Evolutionary conservation across 1,140 invertebrate genomes (phyloP).

Genomic region (Frieseomelitta varia): DNA sequence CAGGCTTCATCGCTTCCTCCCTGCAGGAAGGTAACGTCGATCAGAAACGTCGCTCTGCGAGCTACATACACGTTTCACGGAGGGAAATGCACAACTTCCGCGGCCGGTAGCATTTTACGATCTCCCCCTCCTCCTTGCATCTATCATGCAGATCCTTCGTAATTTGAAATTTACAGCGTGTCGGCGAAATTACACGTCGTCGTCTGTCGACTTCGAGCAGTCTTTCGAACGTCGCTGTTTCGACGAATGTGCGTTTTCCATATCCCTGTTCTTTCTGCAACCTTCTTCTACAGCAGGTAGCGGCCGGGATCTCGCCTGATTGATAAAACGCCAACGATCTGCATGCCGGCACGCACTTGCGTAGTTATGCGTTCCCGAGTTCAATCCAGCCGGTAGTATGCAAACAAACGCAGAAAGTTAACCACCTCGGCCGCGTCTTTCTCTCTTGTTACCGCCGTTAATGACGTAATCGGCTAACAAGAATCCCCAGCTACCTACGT

Average conservation of each 20-base stretch:
- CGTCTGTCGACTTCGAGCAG: neutral
- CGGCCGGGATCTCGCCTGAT: constrained; percentile 43
- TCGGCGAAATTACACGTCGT: neutral
- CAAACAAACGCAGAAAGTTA: constrained; percentile 8
- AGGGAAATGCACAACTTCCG: neutral
- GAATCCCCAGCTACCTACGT: constrained; percentile 48
- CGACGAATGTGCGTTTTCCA: constrained; percentile 64
- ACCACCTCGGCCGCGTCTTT: constrained; percentile 5
- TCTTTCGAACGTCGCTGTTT: constrained; percentile 62
- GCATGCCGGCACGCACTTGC: constrained; percentile 52
- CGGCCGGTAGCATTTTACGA: neutral
- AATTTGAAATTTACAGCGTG: neutral
- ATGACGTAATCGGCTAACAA: constrained; percentile 66
- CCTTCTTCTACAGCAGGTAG: constrained; percentile 40
- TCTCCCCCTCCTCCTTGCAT: neutral
- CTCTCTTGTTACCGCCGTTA: constrained; percentile 62
- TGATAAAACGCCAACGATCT: constrained; percentile 65
- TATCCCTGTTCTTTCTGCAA: neutral
- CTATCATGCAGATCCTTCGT: neutral
- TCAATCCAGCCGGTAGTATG: neutral
- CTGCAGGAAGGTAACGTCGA: neutral
- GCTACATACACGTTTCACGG: neutral
- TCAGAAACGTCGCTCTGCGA: neutral
- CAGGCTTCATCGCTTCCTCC: constrained; percentile 52
- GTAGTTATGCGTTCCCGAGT: neutral